Evolutionary conservation across 2,888 invertebrate species (phyloP).

Genomic region (Meteorus cinctellus): DNA sequence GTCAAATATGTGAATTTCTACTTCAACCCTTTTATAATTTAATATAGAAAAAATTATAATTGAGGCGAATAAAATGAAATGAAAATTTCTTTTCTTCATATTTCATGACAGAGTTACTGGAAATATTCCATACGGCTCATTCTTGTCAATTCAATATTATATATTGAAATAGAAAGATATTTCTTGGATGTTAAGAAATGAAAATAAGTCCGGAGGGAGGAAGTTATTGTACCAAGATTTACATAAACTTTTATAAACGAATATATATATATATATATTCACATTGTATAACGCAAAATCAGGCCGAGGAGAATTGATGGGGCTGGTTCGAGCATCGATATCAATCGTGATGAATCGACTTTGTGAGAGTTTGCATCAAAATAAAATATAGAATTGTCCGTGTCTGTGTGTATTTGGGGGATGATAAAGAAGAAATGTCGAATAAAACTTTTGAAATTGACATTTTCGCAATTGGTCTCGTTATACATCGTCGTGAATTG

Average conservation of each 20-base stretch:
- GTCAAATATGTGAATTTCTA: no score
- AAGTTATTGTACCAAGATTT: neutral
- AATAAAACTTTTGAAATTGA: slow-evolving; percentile 13
- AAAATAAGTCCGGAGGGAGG: neutral
- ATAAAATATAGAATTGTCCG: neutral
- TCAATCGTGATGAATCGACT: slow-evolving; percentile 8
- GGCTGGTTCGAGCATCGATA: neutral
- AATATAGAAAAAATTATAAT: no score
- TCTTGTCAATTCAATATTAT: no score
- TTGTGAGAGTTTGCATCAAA: slow-evolving; percentile 9
- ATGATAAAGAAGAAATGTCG: slow-evolving; percentile 6
- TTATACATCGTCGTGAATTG: slow-evolving; percentile 10
- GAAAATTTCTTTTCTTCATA: no score
- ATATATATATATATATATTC: neutral
- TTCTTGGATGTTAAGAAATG: neutral
- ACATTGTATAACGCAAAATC: neutral
- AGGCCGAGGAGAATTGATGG: neutral
- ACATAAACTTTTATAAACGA: neutral
- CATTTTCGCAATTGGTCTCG: slow-evolving; percentile 15
- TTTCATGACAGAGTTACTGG: no score
- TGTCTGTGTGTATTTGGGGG: neutral
- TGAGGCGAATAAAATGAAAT: no score
- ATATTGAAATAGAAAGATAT: no score
- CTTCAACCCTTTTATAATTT: no score
- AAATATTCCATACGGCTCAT: no score